Evolutionary conservation across 1,140 invertebrate genomes (phyloP), one percentile per base, ranked within the genome.

Genomic region (Bombus turneri): DNA sequence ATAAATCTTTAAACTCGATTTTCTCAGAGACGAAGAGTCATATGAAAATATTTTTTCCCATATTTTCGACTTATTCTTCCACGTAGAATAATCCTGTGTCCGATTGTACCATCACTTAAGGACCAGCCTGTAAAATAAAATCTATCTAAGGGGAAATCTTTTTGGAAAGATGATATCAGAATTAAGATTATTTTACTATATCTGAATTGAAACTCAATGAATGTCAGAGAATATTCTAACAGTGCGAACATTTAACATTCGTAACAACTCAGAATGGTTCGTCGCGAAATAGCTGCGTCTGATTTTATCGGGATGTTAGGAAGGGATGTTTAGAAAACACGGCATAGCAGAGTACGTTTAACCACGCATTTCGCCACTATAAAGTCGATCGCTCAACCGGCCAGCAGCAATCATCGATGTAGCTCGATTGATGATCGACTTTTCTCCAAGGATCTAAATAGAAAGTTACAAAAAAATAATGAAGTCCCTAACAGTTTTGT

Each of bases 291-390:
- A 69, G 15, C 15, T 43, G 64, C 13, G 74, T 37, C 66, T 43
- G 47, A 81, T 78, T 28, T 47, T 25, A 53, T 25, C 64, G 78
- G 83, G 82, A 89, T 90, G 84, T 86, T 90, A 81, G 62, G 31
- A 8, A 79, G 18, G 41, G 73, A 81, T 90, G 83, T 90, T 91
- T 88, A 10, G 28, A 8, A 90, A 88, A 86, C 69, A 66, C 22
- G 10, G 59, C 64, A 75, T 82, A 84, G 43, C 69, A 31, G 25
- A 43, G 8, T 31, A 10, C 25, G 41, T 62, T 74, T 76, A 74
- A 82, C 71, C 43, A 13, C 13, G 6, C 43, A 37, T 3, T 13
- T 18, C 37, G 64, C 22, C 3, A 12, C 43, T 90, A 90, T 90
- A 91, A 91, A 91, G 81, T 59, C 68, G 64, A 62, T 28, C 10